These are phyloP conservation scores for Dromius quadrimaculatus DNA, from an alignment of 2,888 invertebrate genomes.

Conservation along the genomic window DNA sequence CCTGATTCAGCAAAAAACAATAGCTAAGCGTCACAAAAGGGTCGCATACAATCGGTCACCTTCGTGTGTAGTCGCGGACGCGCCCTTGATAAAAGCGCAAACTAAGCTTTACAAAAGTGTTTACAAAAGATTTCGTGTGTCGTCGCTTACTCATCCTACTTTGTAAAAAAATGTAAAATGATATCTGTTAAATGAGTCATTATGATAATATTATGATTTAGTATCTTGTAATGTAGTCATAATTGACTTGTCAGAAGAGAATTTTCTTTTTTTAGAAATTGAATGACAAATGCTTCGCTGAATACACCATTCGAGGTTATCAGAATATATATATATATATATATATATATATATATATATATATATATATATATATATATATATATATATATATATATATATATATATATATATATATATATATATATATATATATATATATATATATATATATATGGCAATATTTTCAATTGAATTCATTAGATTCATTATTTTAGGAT, in stretches of 20 bases:
- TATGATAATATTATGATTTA: slow-evolving; percentile 32
- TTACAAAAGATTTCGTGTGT: slow-evolving; percentile 5
- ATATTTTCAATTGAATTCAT: not conserved
- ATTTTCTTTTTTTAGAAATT: slow-evolving; percentile 5
- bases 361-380: not conserved
- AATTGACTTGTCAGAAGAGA: slow-evolving; percentile 4
- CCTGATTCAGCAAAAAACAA: slow-evolving; percentile 18
- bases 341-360: not conserved
- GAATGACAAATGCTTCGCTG: slow-evolving; percentile 11
- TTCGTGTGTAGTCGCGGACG: not conserved
- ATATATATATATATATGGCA: not conserved
- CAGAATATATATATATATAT: not conserved
- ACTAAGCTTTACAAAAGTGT: slow-evolving; percentile 16
- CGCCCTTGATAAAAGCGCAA: slow-evolving; percentile 25
- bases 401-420: not conserved
- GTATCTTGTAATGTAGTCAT: slow-evolving; percentile 20
- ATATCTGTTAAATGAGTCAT: slow-evolving; percentile 16
- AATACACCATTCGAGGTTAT: no score
- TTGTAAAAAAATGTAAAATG: slow-evolving; percentile 20
- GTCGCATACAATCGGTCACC: slow-evolving; percentile 4
- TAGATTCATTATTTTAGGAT: not conserved
- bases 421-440: not conserved
- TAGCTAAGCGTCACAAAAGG: slow-evolving; percentile 21
- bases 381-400: not conserved
- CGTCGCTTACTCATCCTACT: slow-evolving; percentile 17